A percentile compares a stretch with the other conserved stretches of the same genome.
phyloP scores from a whole-genome alignment of 2,888 invertebrate species.

The Portevinia maculata region DNA sequence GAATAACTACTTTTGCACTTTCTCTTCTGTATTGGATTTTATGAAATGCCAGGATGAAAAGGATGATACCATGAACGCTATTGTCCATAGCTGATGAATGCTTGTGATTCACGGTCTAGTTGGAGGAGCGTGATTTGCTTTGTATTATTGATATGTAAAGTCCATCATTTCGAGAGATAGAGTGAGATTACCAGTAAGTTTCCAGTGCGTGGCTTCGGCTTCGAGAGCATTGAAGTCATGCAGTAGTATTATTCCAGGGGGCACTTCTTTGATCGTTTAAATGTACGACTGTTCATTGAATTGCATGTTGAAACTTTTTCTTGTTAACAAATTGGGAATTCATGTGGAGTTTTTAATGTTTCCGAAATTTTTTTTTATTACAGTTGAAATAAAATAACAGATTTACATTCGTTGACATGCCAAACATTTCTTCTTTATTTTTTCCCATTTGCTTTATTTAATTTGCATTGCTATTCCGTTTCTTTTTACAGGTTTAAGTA shows the following conservation, averaged over 20 bases:
- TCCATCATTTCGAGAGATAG: background rate
- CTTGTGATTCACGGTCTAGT: background rate
- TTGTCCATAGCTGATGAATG: no score
- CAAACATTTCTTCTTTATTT: conserved; percentile 8
- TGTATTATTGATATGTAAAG: conserved; percentile 19
- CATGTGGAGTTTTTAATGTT: conserved; percentile 13
- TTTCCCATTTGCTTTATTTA: background rate
- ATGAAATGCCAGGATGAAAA: no score
- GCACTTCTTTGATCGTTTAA: conserved; percentile 3
- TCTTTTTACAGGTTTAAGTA: conserved; percentile 47
- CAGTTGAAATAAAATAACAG: conserved; percentile 2
- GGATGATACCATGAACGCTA: no score
- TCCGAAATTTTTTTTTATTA: conserved; percentile 14
- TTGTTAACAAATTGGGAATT: conserved; percentile 15
- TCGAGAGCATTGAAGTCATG: background rate
- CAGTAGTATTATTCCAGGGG: background rate
- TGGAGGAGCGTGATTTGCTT: background rate
- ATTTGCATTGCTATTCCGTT: conserved; percentile 7
- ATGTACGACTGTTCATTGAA: conserved; percentile 11
- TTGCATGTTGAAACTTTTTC: conserved; percentile 27
- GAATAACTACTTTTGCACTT: no score
- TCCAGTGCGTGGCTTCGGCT: background rate
- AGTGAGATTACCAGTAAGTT: conserved; percentile 11
- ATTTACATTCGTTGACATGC: background rate
- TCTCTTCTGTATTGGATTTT: no score